Base-by-base conservation (phyloP, 2,888 invertebrate genomes). In the Tortricodes alternella region DNA sequence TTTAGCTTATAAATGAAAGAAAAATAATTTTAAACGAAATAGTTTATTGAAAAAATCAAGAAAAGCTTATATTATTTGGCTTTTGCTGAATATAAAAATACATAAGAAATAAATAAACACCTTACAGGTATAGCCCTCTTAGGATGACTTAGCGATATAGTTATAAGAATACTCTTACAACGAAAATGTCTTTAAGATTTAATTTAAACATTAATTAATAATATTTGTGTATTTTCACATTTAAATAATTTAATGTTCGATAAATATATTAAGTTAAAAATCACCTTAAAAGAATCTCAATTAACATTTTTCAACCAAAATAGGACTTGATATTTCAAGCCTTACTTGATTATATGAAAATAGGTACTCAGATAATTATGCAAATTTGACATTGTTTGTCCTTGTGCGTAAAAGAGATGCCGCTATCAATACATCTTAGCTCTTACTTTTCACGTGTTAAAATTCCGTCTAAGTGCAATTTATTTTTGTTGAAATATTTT, bases 31-130 rank as follows among this genome's bases (percentile, higher is more conserved):
- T 73, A 74, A 76, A 75, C 71, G 72, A 72, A 71, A 75, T 80
- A 74, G 73, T 85, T 85, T 83, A 84, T 80, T 84, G 70, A 66
- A 76, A 72, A 70, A 68, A 76, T 57, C 63, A 67, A 68, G 70
- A 69, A 73, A 74, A 76, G 81, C 77, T 69, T 74, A 74, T 71
- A 68, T 63, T 65, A 24, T 66, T 68, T 76, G 76, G 75, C 73
- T 59, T 62, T 72, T 24, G 38, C 34, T 27, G 38, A n/a, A 39
- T 46, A 57, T 19, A 50, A 57, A 57, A 58, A 51, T 57, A 57
- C 46, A 46, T 60, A 55, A 7, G 23, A 16, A 44, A 56, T 50
- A 56, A 56, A 56, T 56, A 56, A 55, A 44, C 16, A 56, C 56
- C 56, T 56, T 18, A 50, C 29, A 37, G 37, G 56, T 44, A 21